phyloP scores from a whole-genome alignment of 1,140 invertebrate species.

The Melitaea cinxia region DNA sequence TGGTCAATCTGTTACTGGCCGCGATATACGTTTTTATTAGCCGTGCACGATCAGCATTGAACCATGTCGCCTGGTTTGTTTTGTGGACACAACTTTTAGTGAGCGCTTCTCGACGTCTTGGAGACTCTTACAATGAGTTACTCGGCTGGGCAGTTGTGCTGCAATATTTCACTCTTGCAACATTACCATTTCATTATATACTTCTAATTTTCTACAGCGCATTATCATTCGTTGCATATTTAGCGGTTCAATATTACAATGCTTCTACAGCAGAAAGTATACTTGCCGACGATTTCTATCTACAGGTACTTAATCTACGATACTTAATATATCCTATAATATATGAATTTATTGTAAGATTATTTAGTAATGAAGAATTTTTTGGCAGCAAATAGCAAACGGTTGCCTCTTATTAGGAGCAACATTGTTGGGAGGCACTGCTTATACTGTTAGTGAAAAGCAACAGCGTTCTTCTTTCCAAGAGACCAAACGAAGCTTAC shows the following conservation, averaged over 20 bases:
- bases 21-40: slow-evolving; percentile 51
- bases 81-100: slow-evolving; percentile 84
- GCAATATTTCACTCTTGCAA: slow-evolving; percentile 92
- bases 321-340: background rate
- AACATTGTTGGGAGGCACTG: slow-evolving; percentile 88
- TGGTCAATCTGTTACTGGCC: slow-evolving; percentile 81
- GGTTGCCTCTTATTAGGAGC: slow-evolving; percentile 87
- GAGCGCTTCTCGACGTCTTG: slow-evolving; percentile 76
- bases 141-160: slow-evolving; percentile 91
- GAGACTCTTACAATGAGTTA: slow-evolving; percentile 72
- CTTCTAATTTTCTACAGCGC: slow-evolving; percentile 67
- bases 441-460: slow-evolving; percentile 91
- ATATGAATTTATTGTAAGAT: background rate
- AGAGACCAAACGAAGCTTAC: slow-evolving; percentile 94
- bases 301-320: slow-evolving; percentile 58
- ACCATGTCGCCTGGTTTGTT: slow-evolving; percentile 85
- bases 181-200: slow-evolving; percentile 88
- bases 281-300: slow-evolving; percentile 69
- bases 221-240: slow-evolving; percentile 57
- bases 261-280: slow-evolving; percentile 54
- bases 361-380: slow-evolving; percentile 5
- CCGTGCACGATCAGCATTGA: slow-evolving; percentile 77
- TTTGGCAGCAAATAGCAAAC: slow-evolving; percentile 86
- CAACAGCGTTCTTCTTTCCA: slow-evolving; percentile 94
- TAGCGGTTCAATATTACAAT: slow-evolving; percentile 71